Conservation (phyloP, 2,888 invertebrate genomes). For the Drosophila birchii region DNA sequence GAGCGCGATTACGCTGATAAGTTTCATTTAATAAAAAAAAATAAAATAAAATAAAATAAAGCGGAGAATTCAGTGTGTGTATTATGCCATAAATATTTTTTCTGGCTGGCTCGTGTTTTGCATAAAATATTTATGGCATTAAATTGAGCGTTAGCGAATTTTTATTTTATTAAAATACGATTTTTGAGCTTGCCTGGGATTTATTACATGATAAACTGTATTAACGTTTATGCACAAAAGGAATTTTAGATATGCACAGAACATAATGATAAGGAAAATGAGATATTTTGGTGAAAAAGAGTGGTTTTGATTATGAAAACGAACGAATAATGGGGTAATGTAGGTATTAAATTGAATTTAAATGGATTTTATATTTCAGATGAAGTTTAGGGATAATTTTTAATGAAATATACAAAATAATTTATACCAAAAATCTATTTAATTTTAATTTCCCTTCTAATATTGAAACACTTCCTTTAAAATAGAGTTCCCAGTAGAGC, state of each 20-base stretch:
- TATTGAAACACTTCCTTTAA: slow-evolving; percentile 2
- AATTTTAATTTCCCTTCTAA: not conserved
- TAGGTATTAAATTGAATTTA: not conserved
- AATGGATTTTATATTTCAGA: not conserved
- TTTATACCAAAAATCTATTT: not conserved
- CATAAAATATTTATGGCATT: slow-evolving; percentile 66
- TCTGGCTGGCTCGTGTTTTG: slow-evolving; percentile 41
- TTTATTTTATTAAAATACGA: slow-evolving; percentile 15
- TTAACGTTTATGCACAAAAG: slow-evolving; percentile 41
- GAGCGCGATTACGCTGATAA: slow-evolving; percentile 55
- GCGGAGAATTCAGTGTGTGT: not conserved
- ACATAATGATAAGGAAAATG: not conserved
- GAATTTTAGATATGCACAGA: slow-evolving; percentile 22
- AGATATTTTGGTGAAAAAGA: not conserved
- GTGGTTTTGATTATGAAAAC: slow-evolving; percentile 2
- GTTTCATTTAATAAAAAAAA: slow-evolving; percentile 47
- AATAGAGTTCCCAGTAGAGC: slow-evolving; percentile 52
- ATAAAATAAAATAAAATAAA: slow-evolving; percentile 20
- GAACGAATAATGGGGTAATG: not conserved
- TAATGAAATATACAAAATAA: not conserved
- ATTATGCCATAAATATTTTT: slow-evolving; percentile 39
- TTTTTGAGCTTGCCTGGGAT: slow-evolving; percentile 24
- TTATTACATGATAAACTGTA: slow-evolving; percentile 56
- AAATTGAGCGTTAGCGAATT: slow-evolving; percentile 50
- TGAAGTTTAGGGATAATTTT: not conserved